Base-by-base conservation (phyloP, 2,888 invertebrate genomes). In the Scaptodrosophila latifasciaeformis region DNA sequence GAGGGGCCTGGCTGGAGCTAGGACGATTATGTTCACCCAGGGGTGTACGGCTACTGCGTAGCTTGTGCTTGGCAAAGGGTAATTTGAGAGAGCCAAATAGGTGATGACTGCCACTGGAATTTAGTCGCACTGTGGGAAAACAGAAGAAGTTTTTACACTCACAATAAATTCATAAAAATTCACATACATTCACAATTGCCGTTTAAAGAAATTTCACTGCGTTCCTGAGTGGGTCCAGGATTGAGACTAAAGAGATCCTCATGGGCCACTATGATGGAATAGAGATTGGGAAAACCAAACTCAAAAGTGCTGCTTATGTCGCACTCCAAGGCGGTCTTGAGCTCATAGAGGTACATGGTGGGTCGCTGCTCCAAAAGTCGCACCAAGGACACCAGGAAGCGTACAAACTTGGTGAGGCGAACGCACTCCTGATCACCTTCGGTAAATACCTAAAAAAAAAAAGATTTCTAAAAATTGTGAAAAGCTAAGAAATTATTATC, bases 231-330 rank as follows among this genome's bases (percentile, higher is more conserved):
- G 19, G 71, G 52, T 4, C 82, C 84, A 30, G 65, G 49, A 47
- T 78, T 81, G 4, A 85, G 37, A 0, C 74, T 60, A 47, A 87
- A 87, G 10, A 86, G 76, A 65, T 87, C 87, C 1, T 82, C 74
- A 51, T 83, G 84, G 0, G 85, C 83, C 40, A 74, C 69, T 47
- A 87, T 60, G 9, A 87, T 53, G 2, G 84, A 66, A 43, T 79
- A 82, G 2, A 87, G 54, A 66, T 86, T 87, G 2, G 87, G 85
- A 62, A 79, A 87, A 1, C 85, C 86, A 51, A 76, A 85, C 51
- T 83, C 75, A 63, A 85, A 86, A 5, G 82, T 83, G n/a, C 71
- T 72, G 10, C 54, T 65, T 6, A 85, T 53, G n/a, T 70, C 65
- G 40, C 84, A 77, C 31, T 83, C 78, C 49, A 87, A 56, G 1